These are phyloP conservation scores for Ptilorrhoa leucosticta DNA, from an alignment of 2,113 vertebrate genomes.

Conservation along the genomic window DNA sequence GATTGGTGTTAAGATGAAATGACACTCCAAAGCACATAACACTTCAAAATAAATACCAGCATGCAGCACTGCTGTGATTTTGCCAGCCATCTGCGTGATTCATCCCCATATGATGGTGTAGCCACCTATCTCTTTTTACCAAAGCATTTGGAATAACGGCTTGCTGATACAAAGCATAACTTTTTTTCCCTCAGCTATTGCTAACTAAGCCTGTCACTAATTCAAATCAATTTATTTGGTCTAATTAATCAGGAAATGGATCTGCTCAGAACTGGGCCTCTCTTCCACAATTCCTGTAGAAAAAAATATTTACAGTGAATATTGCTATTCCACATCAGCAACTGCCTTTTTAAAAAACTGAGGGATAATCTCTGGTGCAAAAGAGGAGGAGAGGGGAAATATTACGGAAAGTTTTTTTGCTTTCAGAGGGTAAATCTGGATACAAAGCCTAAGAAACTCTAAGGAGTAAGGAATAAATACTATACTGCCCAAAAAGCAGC, in stretches of 20 bases:
- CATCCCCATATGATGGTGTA: background rate
- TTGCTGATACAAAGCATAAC: background rate
- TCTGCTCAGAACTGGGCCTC: background rate
- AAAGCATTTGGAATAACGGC: background rate
- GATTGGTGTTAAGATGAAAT: background rate
- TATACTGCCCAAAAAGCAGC: background rate
- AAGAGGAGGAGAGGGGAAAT: background rate
- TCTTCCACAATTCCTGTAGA: background rate
- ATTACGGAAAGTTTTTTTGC: background rate
- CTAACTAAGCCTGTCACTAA: background rate
- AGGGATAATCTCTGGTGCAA: background rate
- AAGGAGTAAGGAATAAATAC: background rate
- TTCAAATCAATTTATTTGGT: background rate
- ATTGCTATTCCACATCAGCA: background rate
- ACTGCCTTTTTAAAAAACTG: background rate
- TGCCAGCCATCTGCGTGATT: background rate
- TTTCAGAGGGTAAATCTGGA: background rate
- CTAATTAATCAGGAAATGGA: background rate
- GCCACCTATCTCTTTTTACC: background rate
- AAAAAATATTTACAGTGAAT: background rate
- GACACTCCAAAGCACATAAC: background rate
- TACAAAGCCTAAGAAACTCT: background rate
- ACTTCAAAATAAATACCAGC: background rate
- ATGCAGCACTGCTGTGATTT: background rate
- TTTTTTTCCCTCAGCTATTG: background rate